These are phyloP conservation scores for Semibalanus balanoides DNA, from an alignment of 1,140 invertebrate species.

Conservation along the genomic window DNA sequence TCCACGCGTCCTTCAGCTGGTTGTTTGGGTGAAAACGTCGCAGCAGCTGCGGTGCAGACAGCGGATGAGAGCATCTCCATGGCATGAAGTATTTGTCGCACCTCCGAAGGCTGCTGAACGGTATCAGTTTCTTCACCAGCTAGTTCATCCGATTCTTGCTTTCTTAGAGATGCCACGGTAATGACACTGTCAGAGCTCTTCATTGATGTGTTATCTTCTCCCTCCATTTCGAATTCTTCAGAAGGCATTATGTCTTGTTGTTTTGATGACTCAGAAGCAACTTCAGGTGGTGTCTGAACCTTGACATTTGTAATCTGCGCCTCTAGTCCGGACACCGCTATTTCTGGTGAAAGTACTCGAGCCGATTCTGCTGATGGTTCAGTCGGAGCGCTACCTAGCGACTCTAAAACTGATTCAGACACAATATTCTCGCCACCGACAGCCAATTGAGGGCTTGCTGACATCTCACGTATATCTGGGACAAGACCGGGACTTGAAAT, in stretches of 20 bases:
- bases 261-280: neutral
- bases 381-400: too few species aligned
- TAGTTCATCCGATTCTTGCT: neutral
- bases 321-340: neutral
- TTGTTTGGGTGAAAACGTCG: neutral
- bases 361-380: too few species aligned
- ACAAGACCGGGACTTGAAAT: too few species aligned
- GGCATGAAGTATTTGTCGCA: neutral
- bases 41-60: neutral
- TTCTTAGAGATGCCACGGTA: neutral
- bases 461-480: too few species aligned
- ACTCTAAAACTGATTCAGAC: too few species aligned
- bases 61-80: neutral
- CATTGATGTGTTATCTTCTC: neutral
- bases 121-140: neutral
- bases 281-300: neutral
- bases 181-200: neutral
- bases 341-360: too few species aligned
- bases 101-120: neutral
- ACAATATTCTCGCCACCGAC: too few species aligned
- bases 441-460: too few species aligned
- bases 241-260: neutral
- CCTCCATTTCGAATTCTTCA: neutral
- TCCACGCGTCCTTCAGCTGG: neutral
- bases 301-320: neutral